phyloP scores from a whole-genome alignment of 2,797 vertebrate genomes.

The Chlorospingus semifuscus region DNA sequence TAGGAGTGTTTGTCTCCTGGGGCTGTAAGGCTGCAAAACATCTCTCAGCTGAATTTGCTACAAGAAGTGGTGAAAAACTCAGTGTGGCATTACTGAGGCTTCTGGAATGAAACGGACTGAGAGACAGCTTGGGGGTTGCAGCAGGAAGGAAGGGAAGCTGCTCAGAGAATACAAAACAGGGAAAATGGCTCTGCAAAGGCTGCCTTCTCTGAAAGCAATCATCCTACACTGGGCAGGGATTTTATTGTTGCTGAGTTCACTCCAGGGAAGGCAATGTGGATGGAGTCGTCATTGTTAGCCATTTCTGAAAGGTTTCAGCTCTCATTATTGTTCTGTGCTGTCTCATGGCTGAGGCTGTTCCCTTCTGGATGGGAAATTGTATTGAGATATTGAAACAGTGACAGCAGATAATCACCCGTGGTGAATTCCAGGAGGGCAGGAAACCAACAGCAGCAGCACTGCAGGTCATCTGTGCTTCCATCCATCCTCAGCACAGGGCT shows the following conservation, averaged over 20 bases:
- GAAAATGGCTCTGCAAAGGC: constrained; percentile 58
- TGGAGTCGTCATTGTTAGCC: constrained; percentile 58
- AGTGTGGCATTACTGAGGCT: not conserved
- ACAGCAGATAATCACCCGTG: constrained; percentile 62
- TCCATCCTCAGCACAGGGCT: not conserved
- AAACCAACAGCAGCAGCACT: not conserved
- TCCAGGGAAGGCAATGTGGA: constrained; percentile 50
- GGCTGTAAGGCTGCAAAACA: not conserved
- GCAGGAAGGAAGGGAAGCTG: not conserved
- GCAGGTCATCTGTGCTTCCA: constrained; percentile 17
- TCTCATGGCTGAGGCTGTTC: constrained; percentile 39
- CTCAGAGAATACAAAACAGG: constrained; percentile 25
- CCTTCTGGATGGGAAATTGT: constrained; percentile 24
- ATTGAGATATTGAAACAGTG: constrained; percentile 70
- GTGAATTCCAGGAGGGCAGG: constrained; percentile 41
- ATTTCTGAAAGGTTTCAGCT: constrained; percentile 51
- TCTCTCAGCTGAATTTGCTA: not conserved
- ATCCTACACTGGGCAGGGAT: constrained; percentile 28
- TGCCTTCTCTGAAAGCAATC: constrained; percentile 59
- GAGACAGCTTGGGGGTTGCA: not conserved
- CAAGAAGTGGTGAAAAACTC: not conserved
- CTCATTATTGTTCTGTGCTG: constrained; percentile 62
- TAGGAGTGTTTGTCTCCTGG: not conserved
- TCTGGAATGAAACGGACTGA: constrained; percentile 1
- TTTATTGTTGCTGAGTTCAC: constrained; percentile 63